Evolutionary conservation across 2,113 vertebrate species (phyloP).

Genomic region (Ammodytes marinus): DNA sequence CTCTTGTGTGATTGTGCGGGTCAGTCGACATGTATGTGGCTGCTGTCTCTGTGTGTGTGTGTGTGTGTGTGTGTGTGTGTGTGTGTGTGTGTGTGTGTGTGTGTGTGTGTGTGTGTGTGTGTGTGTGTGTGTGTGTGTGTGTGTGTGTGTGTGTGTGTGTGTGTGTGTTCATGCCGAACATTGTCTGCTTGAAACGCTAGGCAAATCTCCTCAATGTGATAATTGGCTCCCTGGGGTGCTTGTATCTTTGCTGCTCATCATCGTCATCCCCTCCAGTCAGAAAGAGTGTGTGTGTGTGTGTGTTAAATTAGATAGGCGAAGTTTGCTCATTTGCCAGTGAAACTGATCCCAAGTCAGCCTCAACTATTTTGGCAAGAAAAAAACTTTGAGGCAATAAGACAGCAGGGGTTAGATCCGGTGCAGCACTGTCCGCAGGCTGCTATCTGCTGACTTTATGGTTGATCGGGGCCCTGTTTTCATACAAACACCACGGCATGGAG

Average conservation of each 20-base stretch:
- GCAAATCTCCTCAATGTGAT: constrained; percentile 81
- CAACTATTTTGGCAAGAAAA: constrained; percentile 64
- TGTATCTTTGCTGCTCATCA: constrained; percentile 76
- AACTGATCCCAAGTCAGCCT: constrained; percentile 62
- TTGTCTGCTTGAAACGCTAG: constrained; percentile 80
- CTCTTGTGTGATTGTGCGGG: constrained; percentile 66
- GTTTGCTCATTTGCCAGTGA: constrained; percentile 62
- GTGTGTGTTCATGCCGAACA: constrained; percentile 55
- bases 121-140: constrained; percentile 59
- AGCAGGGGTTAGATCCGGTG: constrained; percentile 47
- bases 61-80: constrained; percentile 50
- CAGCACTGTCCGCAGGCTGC: constrained; percentile 53
- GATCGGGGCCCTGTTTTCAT: constrained; percentile 22
- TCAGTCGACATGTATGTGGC: constrained; percentile 39
- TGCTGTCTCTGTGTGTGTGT: constrained; percentile 34
- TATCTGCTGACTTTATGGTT: constrained; percentile 10
- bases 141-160: background rate
- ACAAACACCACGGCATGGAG: constrained; percentile 8
- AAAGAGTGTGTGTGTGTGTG: constrained; percentile 38
- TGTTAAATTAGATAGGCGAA: constrained; percentile 69
- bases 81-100: background rate
- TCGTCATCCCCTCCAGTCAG: constrained; percentile 69
- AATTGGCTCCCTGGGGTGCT: constrained; percentile 81
- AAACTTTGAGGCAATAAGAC: constrained; percentile 58
- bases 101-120: constrained; percentile 17